Base-by-base conservation (phyloP, 2,113 vertebrate species). In the Ameiurus melas region DNA sequence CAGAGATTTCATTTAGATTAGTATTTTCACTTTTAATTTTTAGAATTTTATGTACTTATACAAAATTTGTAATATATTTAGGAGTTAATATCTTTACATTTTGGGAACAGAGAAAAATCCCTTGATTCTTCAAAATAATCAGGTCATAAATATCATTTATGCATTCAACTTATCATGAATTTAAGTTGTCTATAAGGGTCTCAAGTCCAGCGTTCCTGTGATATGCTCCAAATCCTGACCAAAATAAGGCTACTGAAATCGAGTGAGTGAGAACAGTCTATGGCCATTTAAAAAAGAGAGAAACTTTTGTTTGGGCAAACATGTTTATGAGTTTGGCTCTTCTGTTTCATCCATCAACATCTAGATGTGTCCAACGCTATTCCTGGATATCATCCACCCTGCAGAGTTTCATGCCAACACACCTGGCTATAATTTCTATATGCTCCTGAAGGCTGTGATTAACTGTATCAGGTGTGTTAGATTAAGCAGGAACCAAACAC, bases 401-500 rank as follows among this genome's bases (percentile, higher is more conserved):
- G 12, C 60, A n/a, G 25, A 84, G 25, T 66, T 66, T n/a, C 36
- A 83, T 83, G 57, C 82, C 82, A 83, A 47, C 60, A 83, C 60
- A 83, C 82, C 25, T 83, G 82, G 82, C 82, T 19, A 7, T 84
- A 27, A 66, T 68, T n/a, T 51, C 25, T 84, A 68, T 51, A 84
- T 66, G 20, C 20, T 60, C 53, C 57, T 82, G 43, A 84, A 68
- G 39, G 7, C 62, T 66, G 39, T 84, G 60, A 84, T 84, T 84
- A 84, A 84, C 62, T 84, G 62, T 66, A 84, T 66, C 82, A 84
- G 82, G 82, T 84, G 82, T 66, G 17, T 30, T 84, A n/a, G 62
- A 84, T 84, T 84, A 84, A 84, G 39, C 30, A 60, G 16, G 39
- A 66, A 47, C 36, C 39, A 66, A 84, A 66, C 36, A 51, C 3